Base-by-base conservation (phyloP, 92 coral and sea anemone species). In the Muricea muricata region DNA sequence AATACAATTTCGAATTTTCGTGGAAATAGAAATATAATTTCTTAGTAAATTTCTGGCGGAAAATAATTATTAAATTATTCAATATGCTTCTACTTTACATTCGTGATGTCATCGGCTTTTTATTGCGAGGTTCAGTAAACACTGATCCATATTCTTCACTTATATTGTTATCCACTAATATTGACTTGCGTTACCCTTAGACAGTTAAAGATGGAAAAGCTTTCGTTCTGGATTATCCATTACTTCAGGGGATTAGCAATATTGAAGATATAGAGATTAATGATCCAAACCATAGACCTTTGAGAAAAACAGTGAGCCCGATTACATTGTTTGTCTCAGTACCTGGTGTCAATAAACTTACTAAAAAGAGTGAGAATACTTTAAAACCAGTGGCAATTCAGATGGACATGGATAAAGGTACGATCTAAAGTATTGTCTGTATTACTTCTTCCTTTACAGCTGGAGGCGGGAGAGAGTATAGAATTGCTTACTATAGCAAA, bases 301-400 rank as follows among this genome's bases (percentile, higher is more conserved):
- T 93, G 97, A 91, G 93, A 91, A 78, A 80, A 67, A 46, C 94
- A 7, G 55, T 54, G 54, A 91, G 94, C 24, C 94, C 97, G 0
- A 80, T 93, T 6, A 91, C 91, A 26, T 24, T 91, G 71, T 93
- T 93, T 75, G 93, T 58, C 18, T 91, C 97, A 86, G 37, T 13
- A 56, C 4, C 58, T 48, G 33, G 90, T 84, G 10, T 1, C 12
- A 6, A 12, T 45, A 1, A 1, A 8, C 9, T 4, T 37, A 37
- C 42, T 37, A 9, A 9, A 37, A 37, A 78, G 71, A 40, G 75
- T 66, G 40, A 18, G 8, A 82, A 76, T 15, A 79, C 87, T 72
- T 66, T 93, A 35, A 73, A 37, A 76, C 91, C 94, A 54, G 87
- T 92, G 13, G 97, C 97, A 26, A 87, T 93, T 45, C 97, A 93